A percentile compares a stretch with the other conserved stretches of the same genome.
Conservation (phyloP, 1,140 invertebrate genomes). For the Drosophila kepulauana region DNA sequence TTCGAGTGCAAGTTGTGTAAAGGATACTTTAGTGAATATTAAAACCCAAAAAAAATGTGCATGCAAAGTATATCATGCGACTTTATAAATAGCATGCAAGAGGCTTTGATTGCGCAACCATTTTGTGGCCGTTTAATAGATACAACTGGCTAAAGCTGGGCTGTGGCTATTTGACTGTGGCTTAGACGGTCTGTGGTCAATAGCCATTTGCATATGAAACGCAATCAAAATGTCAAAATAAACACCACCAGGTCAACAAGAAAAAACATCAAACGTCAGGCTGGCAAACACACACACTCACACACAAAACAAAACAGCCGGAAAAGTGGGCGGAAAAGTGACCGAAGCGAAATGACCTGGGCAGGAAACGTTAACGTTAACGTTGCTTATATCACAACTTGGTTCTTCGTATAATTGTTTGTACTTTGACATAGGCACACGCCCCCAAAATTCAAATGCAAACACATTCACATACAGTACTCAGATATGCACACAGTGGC, state of each 20-base stretch:
- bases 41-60: neutral
- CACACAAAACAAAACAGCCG: constrained; percentile 25
- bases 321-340: constrained; percentile 6
- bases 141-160: neutral
- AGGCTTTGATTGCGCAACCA: constrained; percentile 43
- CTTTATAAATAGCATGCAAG: neutral
- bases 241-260: constrained; percentile 53
- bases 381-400: constrained; percentile 40
- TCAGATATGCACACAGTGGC: constrained; percentile 20
- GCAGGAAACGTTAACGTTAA: constrained; percentile 30
- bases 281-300: constrained; percentile 64
- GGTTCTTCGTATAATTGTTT: constrained; percentile 26
- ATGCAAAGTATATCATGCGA: neutral
- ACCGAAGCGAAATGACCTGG: neutral
- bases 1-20: constrained; percentile 19
- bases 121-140: constrained; percentile 39
- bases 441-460: constrained; percentile 29
- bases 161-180: constrained; percentile 1
- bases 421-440: constrained; percentile 30
- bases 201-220: constrained; percentile 62
- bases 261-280: constrained; percentile 41
- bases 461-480: constrained; percentile 15
- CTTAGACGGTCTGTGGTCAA: constrained; percentile 23
- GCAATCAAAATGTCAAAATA: constrained; percentile 56
- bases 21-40: neutral